These are phyloP conservation scores for Corythoichthys haematopterus DNA, from an alignment of 2,113 vertebrate genomes.

Conservation along the genomic window DNA sequence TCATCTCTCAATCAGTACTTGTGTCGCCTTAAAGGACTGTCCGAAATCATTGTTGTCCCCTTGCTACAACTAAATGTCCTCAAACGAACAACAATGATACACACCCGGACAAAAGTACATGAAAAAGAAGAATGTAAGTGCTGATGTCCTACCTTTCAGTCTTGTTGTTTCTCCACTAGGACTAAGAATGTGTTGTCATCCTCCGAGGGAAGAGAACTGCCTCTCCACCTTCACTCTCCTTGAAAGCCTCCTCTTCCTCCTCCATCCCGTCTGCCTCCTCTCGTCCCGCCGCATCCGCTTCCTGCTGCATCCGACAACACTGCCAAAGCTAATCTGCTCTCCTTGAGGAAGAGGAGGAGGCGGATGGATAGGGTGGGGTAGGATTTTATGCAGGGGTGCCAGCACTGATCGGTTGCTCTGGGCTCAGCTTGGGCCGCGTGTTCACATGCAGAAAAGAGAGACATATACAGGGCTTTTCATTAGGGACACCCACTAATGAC, in stretches of 20 bases:
- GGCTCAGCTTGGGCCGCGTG: constrained; percentile 51
- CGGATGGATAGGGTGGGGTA: constrained; percentile 18
- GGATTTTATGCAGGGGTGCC: constrained; percentile 36
- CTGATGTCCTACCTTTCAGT: not conserved
- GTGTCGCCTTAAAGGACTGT: not conserved
- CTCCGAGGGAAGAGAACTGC: not conserved
- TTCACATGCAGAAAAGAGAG: constrained; percentile 54
- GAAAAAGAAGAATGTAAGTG: not conserved
- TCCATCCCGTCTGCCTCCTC: constrained; percentile 40
- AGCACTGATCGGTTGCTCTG: constrained; percentile 22
- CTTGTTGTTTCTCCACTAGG: not conserved
- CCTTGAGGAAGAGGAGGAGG: constrained; percentile 8
- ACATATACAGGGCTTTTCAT: not conserved
- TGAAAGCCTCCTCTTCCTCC: constrained; percentile 14
- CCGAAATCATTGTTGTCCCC: not conserved
- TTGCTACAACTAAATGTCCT: not conserved
- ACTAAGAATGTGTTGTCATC: not conserved
- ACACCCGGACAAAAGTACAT: not conserved
- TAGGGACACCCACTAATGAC: not conserved
- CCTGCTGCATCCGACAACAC: constrained; percentile 8
- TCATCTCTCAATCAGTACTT: not conserved
- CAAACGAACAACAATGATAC: not conserved
- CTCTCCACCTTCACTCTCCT: constrained; percentile 3
- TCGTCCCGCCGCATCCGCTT: not conserved
- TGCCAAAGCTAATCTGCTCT: constrained; percentile 34